Evolutionary conservation across 2,113 vertebrate species (phyloP).

Genomic region (Castor canadensis): DNA sequence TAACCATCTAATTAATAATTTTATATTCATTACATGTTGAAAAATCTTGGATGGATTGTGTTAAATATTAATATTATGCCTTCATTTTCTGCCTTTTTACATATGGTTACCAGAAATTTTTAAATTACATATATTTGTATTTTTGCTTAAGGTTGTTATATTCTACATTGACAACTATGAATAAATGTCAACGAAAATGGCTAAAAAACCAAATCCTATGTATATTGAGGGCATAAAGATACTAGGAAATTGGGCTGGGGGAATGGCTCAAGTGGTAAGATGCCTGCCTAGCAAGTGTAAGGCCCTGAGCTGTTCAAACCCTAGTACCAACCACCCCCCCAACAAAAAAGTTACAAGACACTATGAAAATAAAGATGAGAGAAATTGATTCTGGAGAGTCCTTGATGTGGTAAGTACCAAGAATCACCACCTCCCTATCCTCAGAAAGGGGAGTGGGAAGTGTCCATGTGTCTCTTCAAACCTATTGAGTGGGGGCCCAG

Average conservation of each 20-base stretch:
- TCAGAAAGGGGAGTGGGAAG: neutral
- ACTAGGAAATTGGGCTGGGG: no score
- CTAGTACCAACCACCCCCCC: no score
- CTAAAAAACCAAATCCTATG: neutral
- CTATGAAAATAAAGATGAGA: neutral
- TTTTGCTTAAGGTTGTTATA: neutral
- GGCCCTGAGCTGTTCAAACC: no score
- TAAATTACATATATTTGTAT: neutral
- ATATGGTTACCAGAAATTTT: neutral
- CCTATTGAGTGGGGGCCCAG: accelerated
- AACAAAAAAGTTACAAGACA: no score
- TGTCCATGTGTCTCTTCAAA: accelerated
- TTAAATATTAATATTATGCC: neutral
- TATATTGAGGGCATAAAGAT: neutral
- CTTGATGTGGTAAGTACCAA: neutral
- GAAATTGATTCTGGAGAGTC: neutral
- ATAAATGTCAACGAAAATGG: neutral
- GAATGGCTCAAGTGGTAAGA: no score
- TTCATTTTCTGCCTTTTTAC: neutral
- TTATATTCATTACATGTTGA: neutral
- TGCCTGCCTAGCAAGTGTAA: no score
- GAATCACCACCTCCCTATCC: no score
- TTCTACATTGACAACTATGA: neutral
- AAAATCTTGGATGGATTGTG: neutral
- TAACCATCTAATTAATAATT: neutral